Percentiles rank a stretch among this genome's conserved stretches.
Evolutionary conservation across 2,113 vertebrate species (phyloP).

Genomic region (Sinocyclocheilus rhinocerous): DNA sequence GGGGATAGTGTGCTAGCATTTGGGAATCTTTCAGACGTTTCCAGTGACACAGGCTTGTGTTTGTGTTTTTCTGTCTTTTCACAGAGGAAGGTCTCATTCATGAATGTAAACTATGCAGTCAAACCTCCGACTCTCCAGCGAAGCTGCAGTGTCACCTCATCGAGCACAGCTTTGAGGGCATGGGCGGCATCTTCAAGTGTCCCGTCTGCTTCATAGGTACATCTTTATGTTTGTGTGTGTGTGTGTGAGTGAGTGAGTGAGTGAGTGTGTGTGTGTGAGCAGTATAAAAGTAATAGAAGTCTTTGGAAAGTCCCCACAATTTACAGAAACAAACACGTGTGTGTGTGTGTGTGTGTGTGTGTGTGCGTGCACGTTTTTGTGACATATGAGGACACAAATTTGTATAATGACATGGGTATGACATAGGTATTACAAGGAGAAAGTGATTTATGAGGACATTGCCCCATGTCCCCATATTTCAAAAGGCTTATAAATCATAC

Average conservation of each 20-base stretch:
- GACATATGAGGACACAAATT: too few relatives aligned
- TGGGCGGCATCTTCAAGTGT: conserved; percentile 99
- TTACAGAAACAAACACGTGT: too few relatives aligned
- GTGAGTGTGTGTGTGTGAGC: background rate
- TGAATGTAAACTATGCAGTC: conserved; percentile 98
- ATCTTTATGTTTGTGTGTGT: conserved; percentile 49
- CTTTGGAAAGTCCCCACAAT: too few relatives aligned
- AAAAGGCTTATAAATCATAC: too few relatives aligned
- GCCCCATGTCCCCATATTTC: too few relatives aligned
- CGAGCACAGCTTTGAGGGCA: conserved; percentile 99
- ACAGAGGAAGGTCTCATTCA: conserved; percentile 98
- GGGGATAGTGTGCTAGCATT: background rate
- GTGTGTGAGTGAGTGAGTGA: background rate
- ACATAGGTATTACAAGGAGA: too few relatives aligned
- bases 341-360: too few relatives aligned
- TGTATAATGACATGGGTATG: too few relatives aligned
- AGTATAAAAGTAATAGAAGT: too few relatives aligned
- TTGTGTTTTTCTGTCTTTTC: conserved; percentile 53
- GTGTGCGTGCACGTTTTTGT: too few relatives aligned
- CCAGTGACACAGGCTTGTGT: conserved; percentile 53
- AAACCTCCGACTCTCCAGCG: conserved; percentile 97
- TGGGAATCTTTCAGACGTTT: background rate
- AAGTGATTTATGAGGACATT: too few relatives aligned
- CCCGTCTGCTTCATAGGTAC: conserved; percentile 98
- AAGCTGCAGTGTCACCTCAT: conserved; percentile 99